Evolutionary conservation across 2,113 vertebrate species (phyloP).

Genomic region (Oncorhynchus keta): DNA sequence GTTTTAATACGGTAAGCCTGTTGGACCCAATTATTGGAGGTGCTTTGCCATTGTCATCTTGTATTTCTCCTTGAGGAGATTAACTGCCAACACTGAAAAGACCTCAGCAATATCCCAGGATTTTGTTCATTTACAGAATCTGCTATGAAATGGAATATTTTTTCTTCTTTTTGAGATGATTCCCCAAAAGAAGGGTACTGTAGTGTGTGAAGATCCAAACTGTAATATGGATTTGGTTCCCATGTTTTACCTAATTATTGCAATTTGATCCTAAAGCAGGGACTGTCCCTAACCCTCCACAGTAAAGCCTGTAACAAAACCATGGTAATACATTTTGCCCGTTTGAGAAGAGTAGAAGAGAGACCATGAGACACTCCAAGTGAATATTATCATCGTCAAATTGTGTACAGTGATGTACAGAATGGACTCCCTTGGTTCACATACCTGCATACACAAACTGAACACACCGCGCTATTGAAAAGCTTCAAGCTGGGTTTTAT

Average conservation of each 20-base stretch:
- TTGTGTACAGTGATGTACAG: neutral
- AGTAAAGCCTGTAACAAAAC: conserved; percentile 67
- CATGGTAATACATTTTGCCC: conserved; percentile 68
- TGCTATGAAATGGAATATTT: conserved; percentile 75
- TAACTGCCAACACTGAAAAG: conserved; percentile 73
- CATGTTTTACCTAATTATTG: conserved; percentile 76
- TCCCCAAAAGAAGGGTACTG: neutral
- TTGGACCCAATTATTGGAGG: conserved; percentile 85
- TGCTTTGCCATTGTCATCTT: conserved; percentile 80
- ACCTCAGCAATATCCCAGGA: conserved; percentile 70
- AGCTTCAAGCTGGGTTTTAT: too few relatives aligned
- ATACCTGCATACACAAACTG: neutral
- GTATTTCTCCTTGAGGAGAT: conserved; percentile 81
- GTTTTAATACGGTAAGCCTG: conserved; percentile 83
- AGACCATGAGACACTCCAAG: conserved; percentile 12
- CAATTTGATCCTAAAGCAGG: conserved; percentile 75
- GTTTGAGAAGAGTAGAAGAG: conserved; percentile 65
- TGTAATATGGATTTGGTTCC: conserved; percentile 66
- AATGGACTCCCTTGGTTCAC: neutral
- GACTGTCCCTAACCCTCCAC: conserved; percentile 66
- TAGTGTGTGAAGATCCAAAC: conserved; percentile 51
- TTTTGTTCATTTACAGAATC: conserved; percentile 70
- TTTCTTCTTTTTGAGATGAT: conserved; percentile 48
- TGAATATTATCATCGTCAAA: neutral
- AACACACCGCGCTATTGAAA: too few relatives aligned